Evolutionary conservation across 2,113 vertebrate species (phyloP).

Genomic region (Genyomyrus donnyi): DNA sequence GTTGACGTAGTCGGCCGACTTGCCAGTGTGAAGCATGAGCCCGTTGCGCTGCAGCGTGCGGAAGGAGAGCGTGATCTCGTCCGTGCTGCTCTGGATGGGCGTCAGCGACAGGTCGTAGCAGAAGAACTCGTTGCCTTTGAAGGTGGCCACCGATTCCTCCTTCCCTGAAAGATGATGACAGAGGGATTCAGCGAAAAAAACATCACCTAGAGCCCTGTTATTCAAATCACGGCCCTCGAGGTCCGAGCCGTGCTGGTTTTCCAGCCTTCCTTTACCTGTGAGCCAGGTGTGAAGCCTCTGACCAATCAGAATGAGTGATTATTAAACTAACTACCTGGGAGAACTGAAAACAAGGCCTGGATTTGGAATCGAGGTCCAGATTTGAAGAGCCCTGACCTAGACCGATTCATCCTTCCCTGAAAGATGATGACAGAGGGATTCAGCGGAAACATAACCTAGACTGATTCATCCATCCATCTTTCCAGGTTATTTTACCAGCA

Average conservation of each 20-base stretch:
- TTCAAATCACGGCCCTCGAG: too few species aligned
- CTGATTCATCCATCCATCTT: not conserved
- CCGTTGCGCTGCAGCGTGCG: constrained; percentile 86
- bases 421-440: constrained; percentile 15
- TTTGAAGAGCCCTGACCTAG: too few species aligned
- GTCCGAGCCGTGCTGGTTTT: too few species aligned
- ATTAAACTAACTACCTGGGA: too few species aligned
- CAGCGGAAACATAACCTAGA: not conserved
- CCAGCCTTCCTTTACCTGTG: too few species aligned
- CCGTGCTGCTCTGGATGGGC: constrained; percentile 93
- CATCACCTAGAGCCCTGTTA: not conserved
- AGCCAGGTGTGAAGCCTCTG: too few species aligned
- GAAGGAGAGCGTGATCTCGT: constrained; percentile 91
- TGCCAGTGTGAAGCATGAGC: constrained; percentile 89
- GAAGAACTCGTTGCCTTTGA: constrained; percentile 91
- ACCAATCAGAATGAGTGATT: too few species aligned
- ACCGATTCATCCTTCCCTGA: constrained; percentile 83
- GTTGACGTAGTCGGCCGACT: constrained; percentile 88
- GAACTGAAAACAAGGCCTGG: too few species aligned
- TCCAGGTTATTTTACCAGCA: not conserved
- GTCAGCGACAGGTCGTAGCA: constrained; percentile 92
- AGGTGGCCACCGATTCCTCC: constrained; percentile 85
- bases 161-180: constrained; percentile 61
- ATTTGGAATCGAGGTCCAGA: too few species aligned
- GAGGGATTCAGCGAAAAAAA: not conserved